Evolutionary conservation across 1,140 invertebrate species (phyloP).

Genomic region (Eriocheir sinensis): DNA sequence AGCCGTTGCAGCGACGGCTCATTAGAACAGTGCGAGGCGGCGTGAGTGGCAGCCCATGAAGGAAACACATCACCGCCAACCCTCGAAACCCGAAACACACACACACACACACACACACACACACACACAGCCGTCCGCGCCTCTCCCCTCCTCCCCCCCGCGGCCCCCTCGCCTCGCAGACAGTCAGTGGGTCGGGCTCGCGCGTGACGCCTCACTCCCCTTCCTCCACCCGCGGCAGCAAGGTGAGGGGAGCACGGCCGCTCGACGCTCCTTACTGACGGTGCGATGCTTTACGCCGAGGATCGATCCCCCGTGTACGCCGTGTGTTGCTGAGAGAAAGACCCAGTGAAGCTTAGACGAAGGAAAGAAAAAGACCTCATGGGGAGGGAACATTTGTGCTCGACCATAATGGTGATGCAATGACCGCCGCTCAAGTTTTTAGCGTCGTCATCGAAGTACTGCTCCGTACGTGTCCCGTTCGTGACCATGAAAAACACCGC

Average conservation of each 20-base stretch:
- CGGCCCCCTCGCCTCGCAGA: neutral
- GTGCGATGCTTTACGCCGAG: neutral
- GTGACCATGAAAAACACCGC: neutral
- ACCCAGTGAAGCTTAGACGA: too few species aligned
- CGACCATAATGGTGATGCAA: neutral
- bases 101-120: neutral
- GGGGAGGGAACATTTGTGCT: neutral
- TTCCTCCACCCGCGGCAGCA: constrained; percentile 5
- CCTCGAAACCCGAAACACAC: too few species aligned
- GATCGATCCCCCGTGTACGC: neutral
- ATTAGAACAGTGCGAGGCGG: too few species aligned
- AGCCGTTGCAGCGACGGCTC: too few species aligned
- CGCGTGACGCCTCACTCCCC: constrained; percentile 18
- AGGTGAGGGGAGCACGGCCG: neutral
- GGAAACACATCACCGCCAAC: too few species aligned
- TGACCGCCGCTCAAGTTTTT: neutral
- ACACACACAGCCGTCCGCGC: neutral
- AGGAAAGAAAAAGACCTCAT: neutral
- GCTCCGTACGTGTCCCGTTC: neutral
- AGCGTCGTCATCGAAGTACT: neutral
- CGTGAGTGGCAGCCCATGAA: too few species aligned
- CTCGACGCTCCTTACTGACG: neutral
- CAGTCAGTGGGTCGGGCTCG: neutral
- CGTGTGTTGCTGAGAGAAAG: neutral
- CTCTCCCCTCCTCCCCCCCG: neutral